Evolutionary conservation across 2,888 invertebrate species (phyloP).

Genomic region (Trachelus troglodyta): DNA sequence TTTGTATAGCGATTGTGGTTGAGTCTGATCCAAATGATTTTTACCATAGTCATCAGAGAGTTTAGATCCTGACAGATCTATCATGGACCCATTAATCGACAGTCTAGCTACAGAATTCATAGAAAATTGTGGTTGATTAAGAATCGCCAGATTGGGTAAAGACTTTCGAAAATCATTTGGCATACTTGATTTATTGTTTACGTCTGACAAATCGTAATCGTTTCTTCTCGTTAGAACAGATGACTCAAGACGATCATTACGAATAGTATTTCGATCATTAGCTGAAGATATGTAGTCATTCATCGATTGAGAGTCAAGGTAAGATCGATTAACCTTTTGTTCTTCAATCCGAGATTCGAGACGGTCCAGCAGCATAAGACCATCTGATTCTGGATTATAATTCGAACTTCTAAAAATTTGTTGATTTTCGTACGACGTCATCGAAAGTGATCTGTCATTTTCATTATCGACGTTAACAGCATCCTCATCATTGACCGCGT

Average conservation of each 20-base stretch:
- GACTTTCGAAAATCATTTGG: constrained; percentile 26
- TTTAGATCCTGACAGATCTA: constrained; percentile 14
- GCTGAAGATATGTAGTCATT: neutral
- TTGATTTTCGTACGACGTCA: neutral
- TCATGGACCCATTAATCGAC: constrained; percentile 31
- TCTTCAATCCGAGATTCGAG: constrained; percentile 28
- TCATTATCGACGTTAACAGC: neutral
- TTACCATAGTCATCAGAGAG: neutral
- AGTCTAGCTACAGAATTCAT: constrained; percentile 26
- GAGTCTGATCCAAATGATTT: neutral
- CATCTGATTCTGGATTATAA: constrained; percentile 18
- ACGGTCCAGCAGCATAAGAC: constrained; percentile 18
- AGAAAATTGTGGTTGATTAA: neutral
- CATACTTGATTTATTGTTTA: neutral
- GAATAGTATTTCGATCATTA: neutral
- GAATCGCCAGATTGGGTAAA: constrained; percentile 31
- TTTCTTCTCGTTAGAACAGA: neutral
- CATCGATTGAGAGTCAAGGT: neutral
- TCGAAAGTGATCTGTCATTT: neutral
- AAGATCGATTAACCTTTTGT: constrained; percentile 13
- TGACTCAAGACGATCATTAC: neutral
- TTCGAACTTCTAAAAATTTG: neutral
- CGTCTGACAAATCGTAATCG: neutral
- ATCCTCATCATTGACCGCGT: neutral
- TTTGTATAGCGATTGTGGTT: neutral